Conservation (phyloP, 2,797 vertebrate species). For the Pseudocheirus occidentalis region DNA sequence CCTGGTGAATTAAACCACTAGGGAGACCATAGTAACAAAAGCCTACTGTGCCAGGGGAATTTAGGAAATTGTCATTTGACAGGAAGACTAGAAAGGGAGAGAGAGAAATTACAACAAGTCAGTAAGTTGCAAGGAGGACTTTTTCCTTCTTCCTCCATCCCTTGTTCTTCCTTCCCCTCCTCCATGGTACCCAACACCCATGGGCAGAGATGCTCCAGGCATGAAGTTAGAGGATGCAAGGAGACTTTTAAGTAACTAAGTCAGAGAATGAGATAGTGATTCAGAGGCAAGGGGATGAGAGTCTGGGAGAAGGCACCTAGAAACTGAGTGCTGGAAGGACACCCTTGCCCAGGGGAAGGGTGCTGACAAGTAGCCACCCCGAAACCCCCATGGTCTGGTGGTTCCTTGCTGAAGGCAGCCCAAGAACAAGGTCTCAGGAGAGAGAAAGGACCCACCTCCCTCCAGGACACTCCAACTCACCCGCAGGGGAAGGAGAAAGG, state of each 20-base stretch:
- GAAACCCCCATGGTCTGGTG: slow-evolving; percentile 23
- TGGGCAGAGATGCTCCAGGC: neutral
- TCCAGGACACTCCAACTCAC: neutral
- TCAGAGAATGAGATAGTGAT: neutral
- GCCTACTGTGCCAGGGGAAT: neutral
- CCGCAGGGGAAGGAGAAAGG: neutral
- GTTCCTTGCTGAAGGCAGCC: slow-evolving; percentile 46
- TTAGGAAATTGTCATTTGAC: slow-evolving; percentile 37
- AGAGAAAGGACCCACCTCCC: neutral
- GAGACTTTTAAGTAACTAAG: slow-evolving; percentile 18
- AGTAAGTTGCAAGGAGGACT: neutral
- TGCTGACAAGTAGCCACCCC: neutral
- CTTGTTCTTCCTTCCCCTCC: neutral
- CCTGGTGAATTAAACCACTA: neutral
- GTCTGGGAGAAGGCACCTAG: slow-evolving; percentile 1
- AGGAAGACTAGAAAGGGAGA: neutral
- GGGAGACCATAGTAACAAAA: slow-evolving; percentile 17
- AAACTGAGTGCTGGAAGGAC: slow-evolving; percentile 36
- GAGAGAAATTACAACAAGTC: neutral
- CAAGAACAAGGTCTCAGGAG: slow-evolving; percentile 68
- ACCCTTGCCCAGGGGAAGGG: slow-evolving; percentile 3
- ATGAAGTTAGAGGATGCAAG: slow-evolving; percentile 1
- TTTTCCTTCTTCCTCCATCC: neutral
- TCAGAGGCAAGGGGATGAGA: slow-evolving; percentile 5
- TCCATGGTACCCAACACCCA: slow-evolving; percentile 38